These are phyloP conservation scores for Nemopilema nomurai DNA, from an alignment of 30 jellyfish, hydroid and myxozoan species.

Conservation along the genomic window DNA sequence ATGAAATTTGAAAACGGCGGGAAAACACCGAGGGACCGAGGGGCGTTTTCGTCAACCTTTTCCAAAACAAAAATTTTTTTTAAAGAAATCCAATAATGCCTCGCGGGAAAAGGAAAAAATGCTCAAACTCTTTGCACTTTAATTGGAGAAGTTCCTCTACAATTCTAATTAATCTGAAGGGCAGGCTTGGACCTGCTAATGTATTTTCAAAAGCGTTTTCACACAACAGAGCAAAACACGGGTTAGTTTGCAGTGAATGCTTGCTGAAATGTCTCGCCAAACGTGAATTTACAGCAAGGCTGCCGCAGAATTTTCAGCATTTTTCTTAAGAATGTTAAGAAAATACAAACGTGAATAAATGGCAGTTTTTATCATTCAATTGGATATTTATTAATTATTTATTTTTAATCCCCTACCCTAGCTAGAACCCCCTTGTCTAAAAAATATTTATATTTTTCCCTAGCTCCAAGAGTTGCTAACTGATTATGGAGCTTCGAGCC, in stretches of 20 bases:
- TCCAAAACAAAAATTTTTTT: neutral
- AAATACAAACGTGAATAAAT: too few species aligned
- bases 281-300: neutral
- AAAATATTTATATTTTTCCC: too few species aligned
- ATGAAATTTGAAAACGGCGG: too few species aligned
- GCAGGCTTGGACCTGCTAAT: conserved; percentile 15
- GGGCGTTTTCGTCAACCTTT: too few species aligned
- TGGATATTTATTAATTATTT: too few species aligned
- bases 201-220: conserved; percentile 16
- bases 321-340: too few species aligned
- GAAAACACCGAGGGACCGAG: too few species aligned
- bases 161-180: conserved; percentile 1
- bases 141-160: conserved; percentile 24
- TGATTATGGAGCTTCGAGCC: too few species aligned
- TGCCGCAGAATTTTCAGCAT: conserved; percentile 26
- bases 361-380: too few species aligned
- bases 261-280: neutral
- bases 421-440: neutral
- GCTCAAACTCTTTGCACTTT: neutral
- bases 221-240: neutral
- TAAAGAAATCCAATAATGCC: conserved; percentile 12
- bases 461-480: too few species aligned
- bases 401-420: too few species aligned
- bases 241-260: conserved; percentile 33
- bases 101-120: conserved; percentile 11